Evolutionary conservation across 2,113 vertebrate genomes (phyloP), one percentile per base, ranked within the genome.

Genomic region (Abramis brama): DNA sequence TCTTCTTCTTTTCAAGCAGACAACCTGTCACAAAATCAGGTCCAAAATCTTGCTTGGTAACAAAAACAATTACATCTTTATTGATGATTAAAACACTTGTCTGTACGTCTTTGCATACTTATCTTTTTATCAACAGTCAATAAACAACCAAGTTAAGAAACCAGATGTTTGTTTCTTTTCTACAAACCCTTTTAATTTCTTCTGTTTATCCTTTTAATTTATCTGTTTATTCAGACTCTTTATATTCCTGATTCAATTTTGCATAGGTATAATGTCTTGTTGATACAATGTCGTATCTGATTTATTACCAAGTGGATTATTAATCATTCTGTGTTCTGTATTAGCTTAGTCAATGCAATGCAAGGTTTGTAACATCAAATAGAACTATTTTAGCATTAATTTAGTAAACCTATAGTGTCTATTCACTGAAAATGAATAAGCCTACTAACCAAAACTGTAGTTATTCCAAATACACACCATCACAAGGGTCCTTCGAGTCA

Each of bases 381-480:
- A 57, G 55, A 23, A 0, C 6, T 57, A 23, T 21, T 6, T 50
- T 5, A 21, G 30, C 66, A 70, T 23, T 59, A 1, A 59, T 0
- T 1, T 55, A 55, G 15, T 55, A 10, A 60, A 21, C 33, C 33
- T 39, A 47, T 47, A 70, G 5, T 19, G 59, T 39, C 45, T 85
- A 4, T 43, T 73, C 2, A 84, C 36, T 25, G 1, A 15, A 39
- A 33, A 55, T 27, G 1, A 23, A 55, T 6, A 87, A 76, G n/a
- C 36, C 25, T 55, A 33, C 81, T 86, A 45, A 88, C 84, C n/a
- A 13, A 39, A 66, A 11, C 2, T 36, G 27, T 21, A 25, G 47
- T 89, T 90, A 93, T 85, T 94, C 92, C 12, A 93, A 55, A 90
- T 93, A 91, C 50, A 94, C 91, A 4, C 91, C 90, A 15, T 93